Evolutionary conservation across 2,888 invertebrate species (phyloP), one percentile per base, ranked within the genome.

Genomic region (Acrocyrtus sp.): DNA sequence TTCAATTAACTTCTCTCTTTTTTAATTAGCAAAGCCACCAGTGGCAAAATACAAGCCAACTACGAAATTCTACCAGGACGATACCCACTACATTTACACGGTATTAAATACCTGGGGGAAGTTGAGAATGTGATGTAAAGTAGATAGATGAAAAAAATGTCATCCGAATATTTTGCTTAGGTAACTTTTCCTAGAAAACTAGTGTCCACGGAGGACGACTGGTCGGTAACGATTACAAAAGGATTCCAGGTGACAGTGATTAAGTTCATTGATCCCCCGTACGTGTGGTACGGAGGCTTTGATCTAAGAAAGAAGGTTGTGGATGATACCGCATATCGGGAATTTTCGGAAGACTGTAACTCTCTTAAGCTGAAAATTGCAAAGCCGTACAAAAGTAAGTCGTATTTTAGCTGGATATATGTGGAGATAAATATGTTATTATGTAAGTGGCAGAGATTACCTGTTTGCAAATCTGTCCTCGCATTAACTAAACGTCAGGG

Each of bases 171-270:
- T 63, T 50, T 22, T 4, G 22, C 21, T 29, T 54, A 72, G 72
- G 66, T 72, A 66, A 60, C 47, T 50, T 72, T 72, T 65, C 72
- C 72, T 47, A 61, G 41, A 56, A 65, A 56, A 47, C 48, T 43
- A 50, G 61, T 66, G 61, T 61, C 72, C 21, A 29, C 56, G 50
- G 72, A 45, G 19, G 65, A 48, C 21, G 61, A 72, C 56, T 61
- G 72, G 72, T 56, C 72, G 50, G 50, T 72, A 61, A 61, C 66
- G 60, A 66, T 72, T 61, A 56, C 56, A 48, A 61, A 56, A 43
- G 72, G 72, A 72, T 61, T 60, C 56, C 61, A 61, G 60, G 61
- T 61, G 43, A 67, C 67, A 19, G 45, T 58, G 50, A 56, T 73
- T 26, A 45, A 72, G 19, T 24, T 61, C 34, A n/a, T 70, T 21